Conservation (phyloP, 2,113 vertebrate genomes). For the Colaptes auratus region DNA sequence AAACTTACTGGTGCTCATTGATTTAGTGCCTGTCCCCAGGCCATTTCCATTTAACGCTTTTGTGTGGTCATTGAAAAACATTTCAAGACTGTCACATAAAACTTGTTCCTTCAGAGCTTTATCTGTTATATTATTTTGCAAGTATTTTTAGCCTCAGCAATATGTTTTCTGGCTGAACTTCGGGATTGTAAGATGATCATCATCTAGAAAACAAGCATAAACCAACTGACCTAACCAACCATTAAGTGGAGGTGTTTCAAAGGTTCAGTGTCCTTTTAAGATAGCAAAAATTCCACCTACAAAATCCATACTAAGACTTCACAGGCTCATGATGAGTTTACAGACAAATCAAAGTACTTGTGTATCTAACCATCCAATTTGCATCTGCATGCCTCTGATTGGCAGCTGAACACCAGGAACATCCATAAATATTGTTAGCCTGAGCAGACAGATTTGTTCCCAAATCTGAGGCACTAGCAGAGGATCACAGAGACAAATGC, state of each 20-base stretch:
- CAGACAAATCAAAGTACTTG: slow-evolving; percentile 30
- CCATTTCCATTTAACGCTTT: slow-evolving; percentile 76
- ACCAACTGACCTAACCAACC: neutral
- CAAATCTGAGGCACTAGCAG: neutral
- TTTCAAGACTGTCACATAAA: slow-evolving; percentile 73
- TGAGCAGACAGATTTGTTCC: neutral
- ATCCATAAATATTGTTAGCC: neutral
- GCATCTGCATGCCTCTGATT: slow-evolving; percentile 29
- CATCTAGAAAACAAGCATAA: slow-evolving; percentile 34
- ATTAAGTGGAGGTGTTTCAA: neutral
- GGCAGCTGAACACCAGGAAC: neutral
- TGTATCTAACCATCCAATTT: neutral
- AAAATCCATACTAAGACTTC: neutral
- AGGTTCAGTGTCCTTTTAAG: neutral
- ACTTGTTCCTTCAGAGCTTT: slow-evolving; percentile 66
- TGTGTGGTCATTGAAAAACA: slow-evolving; percentile 71
- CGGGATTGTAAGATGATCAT: slow-evolving; percentile 29
- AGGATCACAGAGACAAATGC: neutral
- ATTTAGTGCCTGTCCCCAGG: slow-evolving; percentile 71
- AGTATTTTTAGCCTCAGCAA: slow-evolving; percentile 58
- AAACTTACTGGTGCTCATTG: slow-evolving; percentile 76
- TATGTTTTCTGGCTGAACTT: slow-evolving; percentile 46
- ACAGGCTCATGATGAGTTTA: neutral
- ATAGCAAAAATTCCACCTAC: neutral
- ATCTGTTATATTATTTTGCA: slow-evolving; percentile 66